Conservation (phyloP, 2,888 invertebrate genomes). For the Tetragnatha montana region DNA sequence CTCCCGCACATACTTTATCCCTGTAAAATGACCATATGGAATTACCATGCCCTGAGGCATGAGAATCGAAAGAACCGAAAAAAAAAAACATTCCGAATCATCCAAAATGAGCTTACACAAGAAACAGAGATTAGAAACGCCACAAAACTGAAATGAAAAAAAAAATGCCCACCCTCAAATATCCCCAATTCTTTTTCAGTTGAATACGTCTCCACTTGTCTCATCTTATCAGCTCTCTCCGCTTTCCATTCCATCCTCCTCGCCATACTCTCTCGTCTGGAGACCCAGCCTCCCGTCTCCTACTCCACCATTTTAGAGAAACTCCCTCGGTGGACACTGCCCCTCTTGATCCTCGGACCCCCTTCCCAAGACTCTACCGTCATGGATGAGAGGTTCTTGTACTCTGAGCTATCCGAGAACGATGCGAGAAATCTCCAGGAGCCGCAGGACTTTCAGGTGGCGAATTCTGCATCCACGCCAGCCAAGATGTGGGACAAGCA, state of each 20-base stretch:
- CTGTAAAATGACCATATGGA: too few relatives aligned
- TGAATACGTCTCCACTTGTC: conserved; percentile 6
- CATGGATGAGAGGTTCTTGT: conserved; percentile 5
- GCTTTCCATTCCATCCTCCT: not conserved
- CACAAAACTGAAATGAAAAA: too few relatives aligned
- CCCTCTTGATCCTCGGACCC: conserved; percentile 2
- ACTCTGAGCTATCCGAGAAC: conserved; percentile 15
- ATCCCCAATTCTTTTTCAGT: not conserved
- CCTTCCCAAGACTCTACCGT: not conserved
- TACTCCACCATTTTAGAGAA: not conserved
- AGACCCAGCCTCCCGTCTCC: conserved; percentile 17
- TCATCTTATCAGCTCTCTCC: conserved; percentile 12
- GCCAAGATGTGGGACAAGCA: conserved; percentile 9
- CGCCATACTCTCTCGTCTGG: not conserved
- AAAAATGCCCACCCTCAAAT: too few relatives aligned
- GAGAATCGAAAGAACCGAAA: too few relatives aligned
- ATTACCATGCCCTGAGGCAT: too few relatives aligned
- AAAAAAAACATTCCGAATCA: not conserved
- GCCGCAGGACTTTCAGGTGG: not conserved
- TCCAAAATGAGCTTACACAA: not conserved
- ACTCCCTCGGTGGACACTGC: conserved; percentile 16
- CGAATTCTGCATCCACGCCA: not conserved
- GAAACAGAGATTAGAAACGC: too few relatives aligned
- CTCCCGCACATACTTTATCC: too few relatives aligned
- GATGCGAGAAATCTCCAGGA: not conserved